These are phyloP conservation scores for Sesia bembeciformis DNA, from an alignment of 2,888 invertebrate genomes.

Conservation along the genomic window DNA sequence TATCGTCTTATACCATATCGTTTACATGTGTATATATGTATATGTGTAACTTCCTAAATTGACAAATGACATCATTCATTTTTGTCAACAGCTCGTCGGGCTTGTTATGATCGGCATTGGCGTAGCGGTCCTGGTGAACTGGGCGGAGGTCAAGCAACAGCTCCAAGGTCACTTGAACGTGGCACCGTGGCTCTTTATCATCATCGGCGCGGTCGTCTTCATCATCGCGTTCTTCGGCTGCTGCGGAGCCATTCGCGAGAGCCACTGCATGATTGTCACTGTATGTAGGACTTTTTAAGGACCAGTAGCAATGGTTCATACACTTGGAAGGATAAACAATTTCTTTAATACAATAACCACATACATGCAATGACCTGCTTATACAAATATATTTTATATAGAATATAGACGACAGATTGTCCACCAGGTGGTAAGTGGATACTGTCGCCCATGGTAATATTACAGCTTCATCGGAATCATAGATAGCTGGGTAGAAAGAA, in stretches of 20 bases:
- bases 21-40: too few species aligned
- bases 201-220: constrained; percentile 81
- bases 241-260: constrained; percentile 91
- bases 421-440: neutral
- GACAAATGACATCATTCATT: constrained; percentile 7
- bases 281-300: constrained; percentile 62
- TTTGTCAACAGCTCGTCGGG: constrained; percentile 78
- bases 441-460: too few species aligned
- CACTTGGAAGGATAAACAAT: too few species aligned
- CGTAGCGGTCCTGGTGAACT: constrained; percentile 76
- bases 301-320: too few species aligned
- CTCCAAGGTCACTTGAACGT: constrained; percentile 63
- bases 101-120: constrained; percentile 80
- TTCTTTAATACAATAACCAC: too few species aligned
- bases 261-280: constrained; percentile 89
- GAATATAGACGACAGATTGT: too few species aligned
- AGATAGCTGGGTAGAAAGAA: too few species aligned
- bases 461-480: too few species aligned
- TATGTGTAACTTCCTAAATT: too few species aligned
- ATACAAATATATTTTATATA: too few species aligned
- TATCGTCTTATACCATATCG: too few species aligned
- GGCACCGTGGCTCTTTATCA: constrained; percentile 78
- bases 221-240: constrained; percentile 92
- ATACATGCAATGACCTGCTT: too few species aligned
- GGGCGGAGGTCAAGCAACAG: constrained; percentile 62